Percentiles rank a stretch among this genome's conserved stretches.
Evolutionary conservation across 2,888 invertebrate genomes (phyloP).

Genomic region (Colostygia pectinataria): DNA sequence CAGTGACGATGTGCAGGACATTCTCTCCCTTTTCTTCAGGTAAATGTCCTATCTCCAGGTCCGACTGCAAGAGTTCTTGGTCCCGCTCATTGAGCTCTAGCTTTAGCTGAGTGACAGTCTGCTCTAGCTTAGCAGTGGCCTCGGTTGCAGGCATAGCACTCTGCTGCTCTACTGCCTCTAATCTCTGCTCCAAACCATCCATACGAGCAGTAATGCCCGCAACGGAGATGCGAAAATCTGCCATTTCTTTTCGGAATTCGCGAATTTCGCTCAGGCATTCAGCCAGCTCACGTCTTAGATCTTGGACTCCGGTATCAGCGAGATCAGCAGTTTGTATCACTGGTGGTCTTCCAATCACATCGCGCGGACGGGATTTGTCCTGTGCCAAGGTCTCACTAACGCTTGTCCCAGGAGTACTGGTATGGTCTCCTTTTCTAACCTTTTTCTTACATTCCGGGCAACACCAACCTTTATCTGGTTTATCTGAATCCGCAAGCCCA

Average conservation of each 20-base stretch:
- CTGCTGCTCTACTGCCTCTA: not conserved
- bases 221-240: not conserved
- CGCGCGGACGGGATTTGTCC: no score
- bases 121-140: not conserved
- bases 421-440: not conserved
- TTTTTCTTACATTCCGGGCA: not conserved
- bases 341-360: not conserved
- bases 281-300: not conserved
- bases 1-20: not conserved
- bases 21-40: constrained; percentile 12
- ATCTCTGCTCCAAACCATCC: not conserved
- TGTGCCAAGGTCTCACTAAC: no score
- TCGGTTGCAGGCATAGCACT: not conserved
- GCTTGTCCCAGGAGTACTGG: not conserved
- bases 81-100: constrained; percentile 7
- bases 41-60: constrained; percentile 6
- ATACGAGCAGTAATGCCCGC: not conserved
- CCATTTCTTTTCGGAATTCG: not conserved
- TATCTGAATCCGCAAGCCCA: not conserved
- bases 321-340: not conserved
- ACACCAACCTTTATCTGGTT: not conserved
- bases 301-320: not conserved
- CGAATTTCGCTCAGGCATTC: not conserved
- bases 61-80: constrained; percentile 4
- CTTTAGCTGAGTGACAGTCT: not conserved